These are phyloP conservation scores for Lutraria lutraria DNA, from an alignment of 2,888 invertebrate species.

Conservation along the genomic window DNA sequence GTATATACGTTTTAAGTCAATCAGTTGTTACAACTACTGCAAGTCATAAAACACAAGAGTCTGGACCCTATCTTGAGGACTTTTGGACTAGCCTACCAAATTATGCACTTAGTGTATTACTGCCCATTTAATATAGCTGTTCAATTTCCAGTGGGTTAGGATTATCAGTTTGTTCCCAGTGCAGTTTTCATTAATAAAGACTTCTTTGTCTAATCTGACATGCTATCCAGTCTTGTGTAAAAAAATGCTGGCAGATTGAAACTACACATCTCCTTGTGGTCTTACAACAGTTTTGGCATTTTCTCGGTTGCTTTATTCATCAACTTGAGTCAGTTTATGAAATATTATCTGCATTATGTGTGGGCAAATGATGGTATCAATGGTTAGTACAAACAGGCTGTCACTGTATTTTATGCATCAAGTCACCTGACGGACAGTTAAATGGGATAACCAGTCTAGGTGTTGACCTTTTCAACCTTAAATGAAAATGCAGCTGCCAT, in stretches of 20 bases:
- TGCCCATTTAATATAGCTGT: no score
- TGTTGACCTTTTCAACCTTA: constrained; percentile 26
- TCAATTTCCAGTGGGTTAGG: no score
- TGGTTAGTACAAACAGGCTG: constrained; percentile 12
- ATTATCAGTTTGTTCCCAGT: no score
- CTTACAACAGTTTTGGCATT: constrained; percentile 4
- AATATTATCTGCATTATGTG: constrained; percentile 19
- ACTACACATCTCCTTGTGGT: background rate
- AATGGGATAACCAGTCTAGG: constrained; percentile 7
- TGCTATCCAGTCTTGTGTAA: background rate
- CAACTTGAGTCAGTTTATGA: constrained; percentile 20
- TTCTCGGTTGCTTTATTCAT: constrained; percentile 13
- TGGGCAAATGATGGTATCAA: constrained; percentile 9
- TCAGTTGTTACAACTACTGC: no score
- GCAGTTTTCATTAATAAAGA: no score
- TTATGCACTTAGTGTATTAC: no score
- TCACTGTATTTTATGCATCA: constrained; percentile 11
- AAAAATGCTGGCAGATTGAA: background rate
- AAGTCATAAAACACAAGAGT: no score
- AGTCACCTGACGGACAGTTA: constrained; percentile 18
- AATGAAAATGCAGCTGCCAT: constrained; percentile 19
- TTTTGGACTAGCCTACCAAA: no score
- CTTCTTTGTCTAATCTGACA: background rate
- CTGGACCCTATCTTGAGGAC: no score
- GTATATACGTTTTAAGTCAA: no score